Base-by-base conservation (phyloP, 2,797 vertebrate genomes). In the Dipus sagitta region DNA sequence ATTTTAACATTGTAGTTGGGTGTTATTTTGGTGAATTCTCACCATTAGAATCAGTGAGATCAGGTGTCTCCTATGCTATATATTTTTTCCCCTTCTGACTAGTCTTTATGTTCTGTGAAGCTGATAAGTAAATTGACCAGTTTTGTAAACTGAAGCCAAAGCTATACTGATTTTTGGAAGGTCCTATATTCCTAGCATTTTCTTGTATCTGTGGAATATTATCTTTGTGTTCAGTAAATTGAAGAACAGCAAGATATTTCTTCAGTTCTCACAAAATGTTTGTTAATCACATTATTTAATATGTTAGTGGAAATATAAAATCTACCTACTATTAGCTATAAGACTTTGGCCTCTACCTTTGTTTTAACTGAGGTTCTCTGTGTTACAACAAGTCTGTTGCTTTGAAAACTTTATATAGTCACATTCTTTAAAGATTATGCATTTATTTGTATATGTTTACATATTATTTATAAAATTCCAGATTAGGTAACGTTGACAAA, bases 131-230 rank as follows among this genome's bases (percentile, higher is more conserved):
- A 95, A 92, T 62, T 95, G 89, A 93, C 77, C 34, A n/a, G 91
- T 94, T 76, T 90, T 90, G 14, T 94, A 85, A 87, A 80, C 54
- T 47, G 74, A 91, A 95, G 91, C 94, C 92, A 96, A 93, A 93
- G 65, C 42, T 30, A 67, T 54, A 54, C 74, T 92, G 88, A 95
- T 92, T 95, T 58, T 92, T 93, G 79, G 92, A 94, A 95, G 58
- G 26, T 67, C 58, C 10, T 4, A 0, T 80, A 78, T 94, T 92
- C 28, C 75, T 62, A 88, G 70, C n/a, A 95, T 94, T 92, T 87
- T 77, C 89, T 96, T 94, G 86, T 80, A 88, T 88, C 78, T 68
- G 14, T 58, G 91, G 30, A 91, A 67, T 93, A 26, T 89, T 97
- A 38, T 92, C 75, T 95, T 93, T 95, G 71, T 86, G 58, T 76